Conservation (phyloP, 2,888 invertebrate species). For the Euspilapteryx auroguttella region DNA sequence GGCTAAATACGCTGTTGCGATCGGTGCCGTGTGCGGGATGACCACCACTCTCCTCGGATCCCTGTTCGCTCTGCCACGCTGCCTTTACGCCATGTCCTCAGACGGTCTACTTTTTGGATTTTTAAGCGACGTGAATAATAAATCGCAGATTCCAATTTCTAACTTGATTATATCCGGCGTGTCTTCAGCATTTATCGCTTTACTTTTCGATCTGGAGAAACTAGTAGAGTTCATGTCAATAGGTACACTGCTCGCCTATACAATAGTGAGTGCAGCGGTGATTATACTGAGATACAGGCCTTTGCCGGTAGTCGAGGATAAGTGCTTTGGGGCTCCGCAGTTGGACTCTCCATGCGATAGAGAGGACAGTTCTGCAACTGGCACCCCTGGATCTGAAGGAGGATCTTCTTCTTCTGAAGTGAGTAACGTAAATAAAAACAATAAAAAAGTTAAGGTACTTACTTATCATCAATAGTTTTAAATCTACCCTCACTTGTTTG, state of each 20-base stretch:
- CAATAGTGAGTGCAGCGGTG: conserved; percentile 88
- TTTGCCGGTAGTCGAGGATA: conserved; percentile 45
- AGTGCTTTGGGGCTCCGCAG: conserved; percentile 43
- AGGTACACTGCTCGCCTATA: conserved; percentile 84
- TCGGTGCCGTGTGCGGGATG: conserved; percentile 92
- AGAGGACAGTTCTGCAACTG: conserved; percentile 65
- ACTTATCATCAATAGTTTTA: no score
- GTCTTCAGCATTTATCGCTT: conserved; percentile 75
- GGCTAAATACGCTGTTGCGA: conserved; percentile 82
- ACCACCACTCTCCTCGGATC: conserved; percentile 86
- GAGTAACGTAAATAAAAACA: conserved; percentile 8
- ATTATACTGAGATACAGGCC: conserved; percentile 83
- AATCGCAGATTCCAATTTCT: conserved; percentile 78
- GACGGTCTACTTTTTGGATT: conserved; percentile 85
- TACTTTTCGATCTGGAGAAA: conserved; percentile 85
- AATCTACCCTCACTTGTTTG: no score
- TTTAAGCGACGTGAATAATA: conserved; percentile 73
- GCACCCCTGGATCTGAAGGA: conserved; percentile 62
- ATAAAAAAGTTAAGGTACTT: no score
- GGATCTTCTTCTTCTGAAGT: conserved; percentile 63
- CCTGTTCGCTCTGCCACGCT: conserved; percentile 81
- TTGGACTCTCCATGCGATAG: conserved; percentile 58
- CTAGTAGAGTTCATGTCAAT: conserved; percentile 95
- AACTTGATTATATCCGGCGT: conserved; percentile 79
- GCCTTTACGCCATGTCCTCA: conserved; percentile 88